These are phyloP conservation scores for Pristionchus fissidentatus DNA, from an alignment of 2,888 invertebrate genomes.

Conservation along the genomic window DNA sequence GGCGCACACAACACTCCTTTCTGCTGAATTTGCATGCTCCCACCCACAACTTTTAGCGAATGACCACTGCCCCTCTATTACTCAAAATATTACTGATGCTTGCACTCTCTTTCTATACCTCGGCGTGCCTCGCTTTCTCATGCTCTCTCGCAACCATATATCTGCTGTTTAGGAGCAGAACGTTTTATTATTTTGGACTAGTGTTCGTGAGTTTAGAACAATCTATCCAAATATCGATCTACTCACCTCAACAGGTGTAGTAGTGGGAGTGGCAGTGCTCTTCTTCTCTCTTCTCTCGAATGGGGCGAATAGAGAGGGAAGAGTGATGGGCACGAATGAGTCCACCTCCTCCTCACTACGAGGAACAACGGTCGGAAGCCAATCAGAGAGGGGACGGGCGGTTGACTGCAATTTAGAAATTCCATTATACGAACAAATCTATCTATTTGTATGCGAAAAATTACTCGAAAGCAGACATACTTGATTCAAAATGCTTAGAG, in stretches of 20 bases:
- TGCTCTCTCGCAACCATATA: not conserved
- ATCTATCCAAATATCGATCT: not conserved
- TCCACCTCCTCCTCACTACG: not conserved
- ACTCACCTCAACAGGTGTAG: not conserved
- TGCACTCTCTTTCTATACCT: too few species aligned
- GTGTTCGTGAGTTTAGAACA: too few species aligned
- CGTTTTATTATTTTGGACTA: too few species aligned
- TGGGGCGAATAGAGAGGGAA: not conserved
- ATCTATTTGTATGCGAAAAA: not conserved
- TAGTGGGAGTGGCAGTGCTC: not conserved
- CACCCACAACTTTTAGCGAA: too few species aligned
- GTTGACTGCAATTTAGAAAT: not conserved
- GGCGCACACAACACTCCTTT: too few species aligned
- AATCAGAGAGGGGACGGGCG: constrained; percentile 1
- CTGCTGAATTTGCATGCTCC: too few species aligned
- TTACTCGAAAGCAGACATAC: too few species aligned
- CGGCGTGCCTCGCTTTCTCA: too few species aligned
- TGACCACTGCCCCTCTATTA: too few species aligned
- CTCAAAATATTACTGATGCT: not conserved
- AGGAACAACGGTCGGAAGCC: constrained; percentile 14
- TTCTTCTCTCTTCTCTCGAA: not conserved
- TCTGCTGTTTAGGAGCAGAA: too few species aligned
- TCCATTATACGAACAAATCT: not conserved
- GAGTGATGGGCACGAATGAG: not conserved
- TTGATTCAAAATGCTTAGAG: too few species aligned